These are phyloP conservation scores for Andrena marginata DNA, from an alignment of 2,888 invertebrate species.

Conservation along the genomic window DNA sequence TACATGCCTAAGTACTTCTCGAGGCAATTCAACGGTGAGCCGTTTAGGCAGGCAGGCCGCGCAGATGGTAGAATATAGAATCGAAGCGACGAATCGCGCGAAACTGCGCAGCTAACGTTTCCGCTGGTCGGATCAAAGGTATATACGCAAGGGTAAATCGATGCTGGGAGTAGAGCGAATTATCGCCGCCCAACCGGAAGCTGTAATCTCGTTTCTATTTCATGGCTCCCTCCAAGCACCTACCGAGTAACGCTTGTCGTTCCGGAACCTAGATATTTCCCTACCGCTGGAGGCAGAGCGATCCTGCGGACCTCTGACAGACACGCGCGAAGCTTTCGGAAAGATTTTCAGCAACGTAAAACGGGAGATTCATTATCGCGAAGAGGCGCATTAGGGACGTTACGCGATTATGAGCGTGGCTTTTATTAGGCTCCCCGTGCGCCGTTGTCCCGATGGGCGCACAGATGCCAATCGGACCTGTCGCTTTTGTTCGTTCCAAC, in stretches of 20 bases:
- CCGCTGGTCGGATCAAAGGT: conserved; percentile 24
- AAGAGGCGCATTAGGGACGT: neutral
- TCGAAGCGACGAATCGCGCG: neutral
- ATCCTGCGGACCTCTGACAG: neutral
- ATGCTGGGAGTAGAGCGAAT: conserved; percentile 9
- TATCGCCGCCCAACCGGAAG: conserved; percentile 24
- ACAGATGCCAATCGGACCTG: neutral
- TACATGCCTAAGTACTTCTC: neutral
- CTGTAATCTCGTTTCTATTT: conserved; percentile 34
- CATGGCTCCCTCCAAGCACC: neutral
- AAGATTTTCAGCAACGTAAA: neutral
- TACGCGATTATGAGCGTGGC: neutral
- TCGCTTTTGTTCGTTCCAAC: conserved; percentile 10
- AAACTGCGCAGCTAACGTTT: neutral
- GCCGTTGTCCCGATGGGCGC: neutral
- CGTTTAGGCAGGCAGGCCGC: neutral
- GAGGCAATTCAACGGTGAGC: conserved; percentile 28
- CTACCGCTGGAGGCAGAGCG: neutral
- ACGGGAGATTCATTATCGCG: neutral
- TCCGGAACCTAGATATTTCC: neutral
- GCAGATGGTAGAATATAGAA: neutral
- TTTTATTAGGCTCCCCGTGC: neutral
- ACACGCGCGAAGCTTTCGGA: neutral
- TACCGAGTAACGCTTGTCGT: conserved; percentile 9
- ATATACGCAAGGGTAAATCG: neutral